Base-by-base conservation (phyloP, 2,888 invertebrate species). In the Micoletzkya japonica region DNA sequence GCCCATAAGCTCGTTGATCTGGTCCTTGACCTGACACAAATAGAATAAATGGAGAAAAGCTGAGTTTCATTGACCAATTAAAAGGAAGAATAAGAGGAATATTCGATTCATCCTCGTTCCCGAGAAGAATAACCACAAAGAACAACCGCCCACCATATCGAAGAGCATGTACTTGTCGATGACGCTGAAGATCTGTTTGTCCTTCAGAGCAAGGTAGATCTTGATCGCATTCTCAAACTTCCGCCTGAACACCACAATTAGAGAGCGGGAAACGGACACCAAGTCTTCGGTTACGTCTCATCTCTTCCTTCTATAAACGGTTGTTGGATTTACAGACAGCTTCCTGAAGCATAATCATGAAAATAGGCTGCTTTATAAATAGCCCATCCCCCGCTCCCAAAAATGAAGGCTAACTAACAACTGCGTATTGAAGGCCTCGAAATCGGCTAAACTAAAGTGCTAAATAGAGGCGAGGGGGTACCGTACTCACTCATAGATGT, bases 161-260 rank as follows among this genome's bases (percentile, higher is more conserved):
- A 85, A 85, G 2, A 85, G 74, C 39, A 77, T 77, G 74, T 86
- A 80, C 24, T 81, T 79, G 24, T 83, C 80, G 49, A 85, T 82
- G 49, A 85, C 76, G 28, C 73, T 75, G 75, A 85, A 85, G 17
- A 85, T 81, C 44, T 79, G 74, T 32, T 71, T 73, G 71, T 84
- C 84, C 32, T 76, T 71, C 20, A 81, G 71, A 17, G 76, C 60
- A 70, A 84, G 73, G 73, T 80, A 81, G 14, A 84, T 77, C 54
- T 82, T 78, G 68, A 84, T 32, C 2, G 84, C 83, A 32, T 34
- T 54, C 30, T 58, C 61, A 54, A 30, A 71, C 56, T 70, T 57
- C 17, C 68, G 57, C 10, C 68, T 52, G 54, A 2, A 54, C 32
- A n/a, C 1, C 0, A 17, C 10, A 3, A 61, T 34, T 44, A 14